phyloP scores from a whole-genome alignment of 2,113 vertebrate genomes.

The Lycaon pictus region DNA sequence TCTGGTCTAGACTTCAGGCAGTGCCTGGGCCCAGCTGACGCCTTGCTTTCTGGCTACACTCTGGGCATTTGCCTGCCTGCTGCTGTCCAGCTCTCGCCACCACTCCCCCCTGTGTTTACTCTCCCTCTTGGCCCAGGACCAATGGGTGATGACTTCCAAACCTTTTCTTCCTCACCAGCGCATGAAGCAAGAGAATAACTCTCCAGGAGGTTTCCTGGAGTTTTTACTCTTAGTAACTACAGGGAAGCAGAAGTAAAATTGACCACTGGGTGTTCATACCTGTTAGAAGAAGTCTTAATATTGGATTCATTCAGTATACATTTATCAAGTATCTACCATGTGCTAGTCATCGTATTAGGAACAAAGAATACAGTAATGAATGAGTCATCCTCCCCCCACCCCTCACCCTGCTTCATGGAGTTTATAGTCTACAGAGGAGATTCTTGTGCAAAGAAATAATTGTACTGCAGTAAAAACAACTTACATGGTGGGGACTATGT shows the following conservation, averaged over 20 bases:
- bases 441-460: slow-evolving; percentile 34
- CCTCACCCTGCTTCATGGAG: neutral
- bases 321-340: neutral
- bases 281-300: slow-evolving; percentile 47
- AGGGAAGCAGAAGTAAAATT: slow-evolving; percentile 35
- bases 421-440: slow-evolving; percentile 21
- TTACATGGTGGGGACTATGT: neutral
- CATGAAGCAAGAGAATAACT: slow-evolving; percentile 52
- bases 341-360: neutral
- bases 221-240: slow-evolving; percentile 49
- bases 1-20: slow-evolving; percentile 42
- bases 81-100: slow-evolving; percentile 61
- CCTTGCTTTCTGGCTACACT: neutral
- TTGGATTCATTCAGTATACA: slow-evolving; percentile 39
- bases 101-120: slow-evolving; percentile 81
- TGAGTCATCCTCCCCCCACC: neutral
- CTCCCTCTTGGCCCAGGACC: slow-evolving; percentile 60
- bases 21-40: slow-evolving; percentile 24
- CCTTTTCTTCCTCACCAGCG: slow-evolving; percentile 48
- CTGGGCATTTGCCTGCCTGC: slow-evolving; percentile 41
- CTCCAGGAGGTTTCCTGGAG: slow-evolving; percentile 71
- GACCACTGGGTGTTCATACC: slow-evolving; percentile 12
- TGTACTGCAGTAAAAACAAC: slow-evolving; percentile 6
- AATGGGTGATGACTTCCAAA: slow-evolving; percentile 53
- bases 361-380: slow-evolving; percentile 24